Conservation (phyloP, 2,113 vertebrate genomes). For the Crocuta crocuta region DNA sequence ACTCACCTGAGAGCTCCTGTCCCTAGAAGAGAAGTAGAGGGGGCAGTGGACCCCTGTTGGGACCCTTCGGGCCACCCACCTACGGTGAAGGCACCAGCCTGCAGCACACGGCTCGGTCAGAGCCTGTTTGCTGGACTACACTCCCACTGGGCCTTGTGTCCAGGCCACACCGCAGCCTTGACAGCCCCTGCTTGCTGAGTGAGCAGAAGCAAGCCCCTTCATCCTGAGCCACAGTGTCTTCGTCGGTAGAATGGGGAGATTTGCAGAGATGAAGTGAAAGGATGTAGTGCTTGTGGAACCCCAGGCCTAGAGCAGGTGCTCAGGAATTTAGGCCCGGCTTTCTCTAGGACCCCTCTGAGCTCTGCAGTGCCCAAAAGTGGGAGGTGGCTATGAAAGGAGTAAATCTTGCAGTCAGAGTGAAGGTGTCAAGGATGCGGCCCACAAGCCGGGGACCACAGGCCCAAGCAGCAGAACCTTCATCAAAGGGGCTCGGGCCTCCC, state of each 20-base stretch:
- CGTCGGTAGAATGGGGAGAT: not conserved
- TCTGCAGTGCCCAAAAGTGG: not conserved
- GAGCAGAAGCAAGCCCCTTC: not conserved
- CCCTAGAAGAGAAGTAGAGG: not conserved
- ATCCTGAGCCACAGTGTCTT: not conserved
- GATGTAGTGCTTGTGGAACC: not conserved
- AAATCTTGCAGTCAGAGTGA: not conserved
- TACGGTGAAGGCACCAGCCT: not conserved
- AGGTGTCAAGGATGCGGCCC: not conserved
- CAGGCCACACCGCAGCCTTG: not conserved
- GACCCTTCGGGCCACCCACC: too few relatives aligned
- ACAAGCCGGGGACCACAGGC: not conserved
- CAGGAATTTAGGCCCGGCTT: not conserved
- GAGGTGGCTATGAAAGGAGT: not conserved
- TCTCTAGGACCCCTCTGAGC: not conserved
- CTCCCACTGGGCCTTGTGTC: not conserved
- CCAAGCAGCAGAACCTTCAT: not conserved
- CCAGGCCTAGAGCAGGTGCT: not conserved
- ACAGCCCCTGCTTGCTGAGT: not conserved
- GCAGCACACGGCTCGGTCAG: not conserved
- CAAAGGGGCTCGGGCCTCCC: not conserved
- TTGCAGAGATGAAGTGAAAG: not conserved
- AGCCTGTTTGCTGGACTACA: not conserved
- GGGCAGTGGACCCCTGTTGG: not conserved
- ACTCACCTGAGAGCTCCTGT: not conserved